Evolutionary conservation across 2,797 vertebrate species (phyloP).

Genomic region (Halcyon smyrnensis): DNA sequence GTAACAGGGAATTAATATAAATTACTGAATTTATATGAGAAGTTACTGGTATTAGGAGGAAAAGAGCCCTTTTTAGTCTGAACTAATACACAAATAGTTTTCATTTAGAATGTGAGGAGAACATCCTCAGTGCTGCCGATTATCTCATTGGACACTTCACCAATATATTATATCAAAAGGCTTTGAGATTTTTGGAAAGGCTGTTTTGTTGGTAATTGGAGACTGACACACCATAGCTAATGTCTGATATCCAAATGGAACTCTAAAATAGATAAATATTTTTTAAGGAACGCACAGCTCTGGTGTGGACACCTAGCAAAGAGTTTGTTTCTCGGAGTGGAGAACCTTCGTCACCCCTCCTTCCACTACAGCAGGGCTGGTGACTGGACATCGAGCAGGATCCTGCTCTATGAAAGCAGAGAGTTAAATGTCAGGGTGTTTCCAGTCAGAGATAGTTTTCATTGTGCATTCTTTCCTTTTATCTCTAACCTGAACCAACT

Average conservation of each 20-base stretch:
- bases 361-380: background rate
- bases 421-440: background rate
- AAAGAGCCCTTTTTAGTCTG: background rate
- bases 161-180: background rate
- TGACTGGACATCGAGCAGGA: background rate
- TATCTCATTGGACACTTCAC: background rate
- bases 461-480: background rate
- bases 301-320: background rate
- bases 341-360: background rate
- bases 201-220: background rate
- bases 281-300: background rate
- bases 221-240: background rate
- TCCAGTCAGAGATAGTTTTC: background rate
- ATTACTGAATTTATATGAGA: background rate
- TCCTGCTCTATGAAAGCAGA: background rate
- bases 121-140: background rate
- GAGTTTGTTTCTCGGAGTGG: background rate
- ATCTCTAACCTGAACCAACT: background rate
- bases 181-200: background rate
- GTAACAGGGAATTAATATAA: background rate
- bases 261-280: background rate
- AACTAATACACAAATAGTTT: background rate
- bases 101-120: background rate
- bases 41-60: background rate
- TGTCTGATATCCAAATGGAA: fast-evolving